Evolutionary conservation across 2,888 invertebrate species (phyloP), one percentile per base, ranked within the genome.

Genomic region (Muschampia staudingeri): DNA sequence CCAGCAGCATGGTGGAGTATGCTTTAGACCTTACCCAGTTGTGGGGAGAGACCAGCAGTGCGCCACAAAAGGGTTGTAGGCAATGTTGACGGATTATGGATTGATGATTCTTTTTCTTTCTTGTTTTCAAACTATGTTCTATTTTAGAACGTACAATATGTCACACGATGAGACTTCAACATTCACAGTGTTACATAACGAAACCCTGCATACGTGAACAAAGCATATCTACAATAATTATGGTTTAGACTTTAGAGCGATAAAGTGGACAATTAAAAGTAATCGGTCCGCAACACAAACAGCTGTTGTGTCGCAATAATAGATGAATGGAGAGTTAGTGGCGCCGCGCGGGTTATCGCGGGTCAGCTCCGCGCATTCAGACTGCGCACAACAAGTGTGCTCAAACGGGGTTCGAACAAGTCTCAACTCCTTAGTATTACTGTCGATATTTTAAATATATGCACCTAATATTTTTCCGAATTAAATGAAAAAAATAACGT

Each of bases 271-370:
- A 91, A 90, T 90, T 89, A 90, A 88, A 89, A 94, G 90, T 94
- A 94, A 95, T 94, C 93, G 94, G 92, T 91, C 90, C 91, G 91
- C 92, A 92, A 91, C 92, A 84, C 84, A 92, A 90, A 89, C 89
- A 88, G 87, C 87, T 89, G 88, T 84, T 86, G 79, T 79, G 48
- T 83, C 76, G 80, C 78, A 72, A 72, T 72, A 75, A 40, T 80
- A 71, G 71, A 71, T 71, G 71, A 73, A 73, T 73, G 72, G 48
- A 73, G 44, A 73, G 72, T 72, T 48, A 52, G 48, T 48, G 72
- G 71, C 71, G 71, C 71, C 71, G 71, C 71, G 71, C 71, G 25
- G 71, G 71, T 42, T 71, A 42, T 71, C 71, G 42, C 12, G 71
- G 71, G 71, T 70, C 70, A 70, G 65, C 65, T 34, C 34, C 34